Percentiles rank a stretch among this genome's conserved stretches.
phyloP scores from a whole-genome alignment of 1,140 invertebrate genomes.

The Drosophila pseudoobscura region DNA sequence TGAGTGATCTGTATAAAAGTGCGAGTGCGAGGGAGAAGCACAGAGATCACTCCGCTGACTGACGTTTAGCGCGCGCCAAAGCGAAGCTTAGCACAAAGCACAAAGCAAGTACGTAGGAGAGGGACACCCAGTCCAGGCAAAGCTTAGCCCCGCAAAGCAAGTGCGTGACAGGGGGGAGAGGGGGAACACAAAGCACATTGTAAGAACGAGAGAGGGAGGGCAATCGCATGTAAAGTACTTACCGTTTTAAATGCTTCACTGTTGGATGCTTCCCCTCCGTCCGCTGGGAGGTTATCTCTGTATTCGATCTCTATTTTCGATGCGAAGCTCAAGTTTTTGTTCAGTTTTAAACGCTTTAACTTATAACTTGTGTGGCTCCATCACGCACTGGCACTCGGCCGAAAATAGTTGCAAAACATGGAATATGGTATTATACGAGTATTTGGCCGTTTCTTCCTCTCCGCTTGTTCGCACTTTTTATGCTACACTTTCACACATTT shows the following conservation, averaged over 20 bases:
- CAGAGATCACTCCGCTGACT: background rate
- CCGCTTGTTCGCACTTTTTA: constrained; percentile 5
- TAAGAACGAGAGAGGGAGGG: too few species aligned
- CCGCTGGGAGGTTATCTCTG: too few species aligned
- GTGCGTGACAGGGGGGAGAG: constrained; percentile 32
- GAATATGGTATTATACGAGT: too few species aligned
- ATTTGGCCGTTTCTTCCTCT: background rate
- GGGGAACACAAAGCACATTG: too few species aligned
- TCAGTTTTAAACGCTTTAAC: constrained; percentile 6
- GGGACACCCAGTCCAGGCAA: constrained; percentile 2
- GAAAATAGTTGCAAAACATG: too few species aligned
- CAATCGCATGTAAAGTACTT: too few species aligned
- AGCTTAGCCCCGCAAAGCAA: constrained; percentile 7
- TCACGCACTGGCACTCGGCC: too few species aligned
- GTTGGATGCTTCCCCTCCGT: too few species aligned
- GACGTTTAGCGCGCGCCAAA: constrained; percentile 33
- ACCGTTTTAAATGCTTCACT: too few species aligned
- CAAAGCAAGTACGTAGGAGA: constrained; percentile 6
- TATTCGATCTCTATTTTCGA: too few species aligned
- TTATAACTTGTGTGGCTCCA: too few species aligned
- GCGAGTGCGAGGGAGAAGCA: constrained; percentile 6
- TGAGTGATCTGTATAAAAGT: constrained; percentile 12
- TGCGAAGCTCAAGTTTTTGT: too few species aligned
- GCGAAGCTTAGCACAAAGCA: constrained; percentile 48
- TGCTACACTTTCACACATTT: constrained; percentile 76